Evolutionary conservation across 2,888 invertebrate genomes (phyloP), one percentile per base, ranked within the genome.

Genomic region (Diabrotica balteata): DNA sequence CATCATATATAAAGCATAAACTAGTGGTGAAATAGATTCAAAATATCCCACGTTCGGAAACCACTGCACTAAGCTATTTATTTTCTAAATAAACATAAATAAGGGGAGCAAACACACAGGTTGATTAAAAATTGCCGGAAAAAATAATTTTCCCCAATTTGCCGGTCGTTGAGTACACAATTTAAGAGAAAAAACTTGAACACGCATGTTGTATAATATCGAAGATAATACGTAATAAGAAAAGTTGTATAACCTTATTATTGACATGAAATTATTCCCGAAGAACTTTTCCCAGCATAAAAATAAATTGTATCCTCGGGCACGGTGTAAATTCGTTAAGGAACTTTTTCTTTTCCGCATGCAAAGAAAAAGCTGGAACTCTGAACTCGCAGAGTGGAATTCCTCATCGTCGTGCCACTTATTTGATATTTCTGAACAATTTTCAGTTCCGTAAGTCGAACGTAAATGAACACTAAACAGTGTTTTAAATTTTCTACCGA

Each of bases 221-320:
- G 75, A 76, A 75, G 74, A 78, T 78, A 77, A 77, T 79, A 79
- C 32, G 32, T 32, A 32, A 79, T 79, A 79, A 77, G 79, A 79
- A 79, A 79, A 79, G 79, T 79, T 79, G 72, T 73, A 74, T 75
- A 76, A 77, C 75, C 72, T 77, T 75, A 77, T 79, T 79, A 79
- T 79, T 77, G 79, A 77, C 79, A 76, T 78, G 77, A 77, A 76
- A 78, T 75, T 75, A 76, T 76, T 74, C 70, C 68, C 47, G 66
- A 63, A 74, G 32, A 32, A 32, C 72, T 63, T 74, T 75, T 65
- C 62, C 62, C 65, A 62, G 69, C 70, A 72, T 63, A 70, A 72
- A 76, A 75, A 77, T 76, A 79, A 79, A 79, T 79, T 79, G 79
- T 75, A 73, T 75, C 79, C 76, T 66, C 63, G 64, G 74, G 72